Percentiles rank a stretch among this genome's conserved stretches.
Evolutionary conservation across 2,113 vertebrate species (phyloP).

Genomic region (Halichoerus grypus): DNA sequence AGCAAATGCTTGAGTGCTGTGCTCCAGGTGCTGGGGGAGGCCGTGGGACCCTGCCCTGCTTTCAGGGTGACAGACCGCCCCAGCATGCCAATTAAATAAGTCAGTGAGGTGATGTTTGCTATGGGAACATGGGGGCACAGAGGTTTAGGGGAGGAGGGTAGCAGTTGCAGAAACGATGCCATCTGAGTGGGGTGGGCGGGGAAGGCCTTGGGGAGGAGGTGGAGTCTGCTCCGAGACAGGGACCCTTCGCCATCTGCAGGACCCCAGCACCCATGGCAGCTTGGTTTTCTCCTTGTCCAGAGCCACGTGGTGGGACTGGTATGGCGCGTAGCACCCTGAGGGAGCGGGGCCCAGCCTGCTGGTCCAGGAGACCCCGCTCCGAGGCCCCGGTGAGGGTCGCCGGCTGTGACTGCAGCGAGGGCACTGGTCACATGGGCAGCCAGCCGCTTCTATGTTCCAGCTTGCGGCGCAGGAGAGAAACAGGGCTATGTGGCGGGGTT

Average conservation of each 20-base stretch:
- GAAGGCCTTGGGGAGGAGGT: not conserved
- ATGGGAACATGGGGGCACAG: not conserved
- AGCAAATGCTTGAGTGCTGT: accelerated
- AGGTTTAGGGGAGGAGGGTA: not conserved
- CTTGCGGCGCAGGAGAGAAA: accelerated
- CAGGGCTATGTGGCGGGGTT: accelerated
- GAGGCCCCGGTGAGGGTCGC: no score
- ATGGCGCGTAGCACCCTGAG: accelerated
- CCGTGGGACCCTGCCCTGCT: accelerated
- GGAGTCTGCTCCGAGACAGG: not conserved
- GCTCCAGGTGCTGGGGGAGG: not conserved
- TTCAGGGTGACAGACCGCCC: not conserved
- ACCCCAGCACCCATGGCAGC: not conserved
- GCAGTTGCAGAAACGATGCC: not conserved
- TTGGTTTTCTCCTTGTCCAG: not conserved
- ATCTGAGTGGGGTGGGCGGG: not conserved
- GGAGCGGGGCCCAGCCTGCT: not conserved
- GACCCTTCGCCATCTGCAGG: not conserved
- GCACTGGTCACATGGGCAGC: not conserved
- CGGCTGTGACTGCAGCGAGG: not conserved
- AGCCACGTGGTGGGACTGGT: not conserved
- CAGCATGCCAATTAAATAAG: not conserved
- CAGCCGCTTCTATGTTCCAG: not conserved
- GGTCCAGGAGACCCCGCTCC: not conserved
- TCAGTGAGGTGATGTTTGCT: not conserved